Evolutionary conservation across 2,888 invertebrate genomes (phyloP), one percentile per base, ranked within the genome.

Genomic region (Meteorus cinctellus): DNA sequence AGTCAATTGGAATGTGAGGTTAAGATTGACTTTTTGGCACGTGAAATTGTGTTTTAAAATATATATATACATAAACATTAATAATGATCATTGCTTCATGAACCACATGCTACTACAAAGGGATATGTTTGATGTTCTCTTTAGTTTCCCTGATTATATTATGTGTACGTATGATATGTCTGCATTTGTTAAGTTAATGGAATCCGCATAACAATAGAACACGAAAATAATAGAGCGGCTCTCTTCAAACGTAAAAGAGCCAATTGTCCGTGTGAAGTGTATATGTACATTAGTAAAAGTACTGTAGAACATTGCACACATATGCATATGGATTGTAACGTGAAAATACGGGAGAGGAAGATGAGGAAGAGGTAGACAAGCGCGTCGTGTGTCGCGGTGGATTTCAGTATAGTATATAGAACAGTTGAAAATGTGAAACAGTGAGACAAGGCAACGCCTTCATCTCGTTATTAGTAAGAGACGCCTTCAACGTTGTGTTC

Each of bases 11-110:
- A 48, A 41, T 67, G 24, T 16, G 29, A n/a, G 8, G 24, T 29
- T 24, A 45, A 71, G 71, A 71, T 71, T 71, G 71, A 71, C 24
- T 41, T 62, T 24, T 71, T 71, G 71, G 71, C 71, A 12, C 71
- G 5, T 41, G 14, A 29, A 59, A 70, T 55, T 59, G 34, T 70
- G 31, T 31, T 34, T 51, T 34, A 48, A 55, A 48, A 48, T 69
- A 16, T 69, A 31, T 34, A 27, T 69, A 27, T 70, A n/a, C 34
- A 29, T 34, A 34, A 24, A 36, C 65, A 65, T 62, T 19, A 62
- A 31, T 62, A 62, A 31, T 62, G 62, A 62, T 62, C 16, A 62
- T 62, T 62, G 31, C n/a, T n/a, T 6, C 31, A 14, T 12, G 14
- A 62, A 29, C 8, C 16, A 29, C 29, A 55, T 55, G 29, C 10